phyloP scores from a whole-genome alignment of 2,888 invertebrate species.

The Apodemia hepburni region DNA sequence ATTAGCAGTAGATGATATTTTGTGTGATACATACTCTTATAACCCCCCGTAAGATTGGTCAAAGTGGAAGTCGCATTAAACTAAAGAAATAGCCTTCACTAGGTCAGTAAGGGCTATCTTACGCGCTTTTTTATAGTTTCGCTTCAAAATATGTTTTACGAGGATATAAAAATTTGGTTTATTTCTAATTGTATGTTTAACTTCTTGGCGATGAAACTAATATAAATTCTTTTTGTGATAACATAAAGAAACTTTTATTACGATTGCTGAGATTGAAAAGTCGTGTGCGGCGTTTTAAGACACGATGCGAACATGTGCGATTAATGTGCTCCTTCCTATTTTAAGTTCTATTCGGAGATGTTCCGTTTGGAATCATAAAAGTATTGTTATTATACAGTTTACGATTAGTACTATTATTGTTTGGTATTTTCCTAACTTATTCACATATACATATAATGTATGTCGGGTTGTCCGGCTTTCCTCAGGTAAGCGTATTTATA shows the following conservation, averaged over 20 bases:
- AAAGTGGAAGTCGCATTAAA: not conserved
- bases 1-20: too few relatives aligned
- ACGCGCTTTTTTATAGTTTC: not conserved
- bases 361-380: not conserved
- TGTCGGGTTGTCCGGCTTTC: too few relatives aligned
- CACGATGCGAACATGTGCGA: not conserved
- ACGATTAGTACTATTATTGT: not conserved
- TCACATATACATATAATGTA: not conserved
- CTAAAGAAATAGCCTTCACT: not conserved
- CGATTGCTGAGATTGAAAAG: not conserved
- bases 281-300: not conserved
- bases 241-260: slow-evolving; percentile 2
- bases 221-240: not conserved
- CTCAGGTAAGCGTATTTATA: too few relatives aligned
- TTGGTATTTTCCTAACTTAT: not conserved
- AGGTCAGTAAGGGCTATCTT: not conserved
- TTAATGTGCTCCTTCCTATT: not conserved
- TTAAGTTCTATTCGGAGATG: not conserved
- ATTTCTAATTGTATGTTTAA: not conserved
- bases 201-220: not conserved
- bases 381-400: not conserved
- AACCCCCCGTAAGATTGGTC: not conserved
- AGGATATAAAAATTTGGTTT: not conserved
- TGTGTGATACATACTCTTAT: too few relatives aligned
- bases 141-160: not conserved